Conservation (phyloP, 2,888 invertebrate species). For the Orthosia cruda region DNA sequence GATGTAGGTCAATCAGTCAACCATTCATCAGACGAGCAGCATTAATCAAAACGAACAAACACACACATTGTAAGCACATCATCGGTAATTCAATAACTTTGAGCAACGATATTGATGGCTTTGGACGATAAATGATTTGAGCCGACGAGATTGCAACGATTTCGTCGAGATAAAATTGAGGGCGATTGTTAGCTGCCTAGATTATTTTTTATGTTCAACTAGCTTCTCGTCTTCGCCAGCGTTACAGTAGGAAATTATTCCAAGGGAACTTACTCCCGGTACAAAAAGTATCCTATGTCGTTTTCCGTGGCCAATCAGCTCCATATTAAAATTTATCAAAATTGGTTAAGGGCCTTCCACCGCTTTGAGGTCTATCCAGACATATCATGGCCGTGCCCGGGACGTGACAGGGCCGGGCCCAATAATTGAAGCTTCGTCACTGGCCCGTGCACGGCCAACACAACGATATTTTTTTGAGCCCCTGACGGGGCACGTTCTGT, state of each 20-base stretch:
- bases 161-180: constrained; percentile 31
- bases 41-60: constrained; percentile 66
- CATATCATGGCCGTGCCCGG: too few species aligned
- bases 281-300: too few species aligned
- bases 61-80: constrained; percentile 58
- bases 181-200: not conserved
- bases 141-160: constrained; percentile 28
- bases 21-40: constrained; percentile 49
- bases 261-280: too few species aligned
- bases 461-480: too few species aligned
- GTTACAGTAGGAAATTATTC: too few species aligned
- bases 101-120: constrained; percentile 60
- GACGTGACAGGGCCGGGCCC: too few species aligned
- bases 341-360: too few species aligned
- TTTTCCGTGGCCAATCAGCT: not conserved
- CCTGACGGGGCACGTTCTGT: too few species aligned
- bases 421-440: too few species aligned
- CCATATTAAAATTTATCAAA: not conserved
- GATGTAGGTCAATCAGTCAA: constrained; percentile 63
- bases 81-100: constrained; percentile 61
- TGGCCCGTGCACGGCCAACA: too few species aligned
- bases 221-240: not conserved
- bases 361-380: too few species aligned
- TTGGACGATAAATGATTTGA: constrained; percentile 42
- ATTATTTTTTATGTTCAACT: constrained; percentile 11